These are phyloP conservation scores for Athene cunicularia DNA, from an alignment of 2,113 vertebrate species.

Conservation along the genomic window DNA sequence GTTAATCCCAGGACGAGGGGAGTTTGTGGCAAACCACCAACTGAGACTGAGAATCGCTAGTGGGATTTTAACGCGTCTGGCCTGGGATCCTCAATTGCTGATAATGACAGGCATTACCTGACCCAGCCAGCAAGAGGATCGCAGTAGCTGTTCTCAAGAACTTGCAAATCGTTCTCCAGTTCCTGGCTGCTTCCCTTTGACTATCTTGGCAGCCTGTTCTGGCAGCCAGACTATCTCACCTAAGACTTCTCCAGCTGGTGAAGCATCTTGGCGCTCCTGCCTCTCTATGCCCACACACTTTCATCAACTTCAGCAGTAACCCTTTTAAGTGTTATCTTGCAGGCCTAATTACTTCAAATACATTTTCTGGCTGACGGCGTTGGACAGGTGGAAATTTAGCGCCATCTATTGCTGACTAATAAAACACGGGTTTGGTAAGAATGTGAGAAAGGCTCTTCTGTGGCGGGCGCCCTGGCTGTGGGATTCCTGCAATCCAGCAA, in stretches of 20 bases:
- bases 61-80: background rate
- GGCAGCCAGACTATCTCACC: conserved; percentile 67
- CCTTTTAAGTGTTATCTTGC: conserved; percentile 66
- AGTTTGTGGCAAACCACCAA: background rate
- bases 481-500: background rate
- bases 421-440: background rate
- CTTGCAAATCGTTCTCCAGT: conserved; percentile 50
- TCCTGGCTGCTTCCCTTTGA: conserved; percentile 67
- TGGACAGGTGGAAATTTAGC: conserved; percentile 69
- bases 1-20: background rate
- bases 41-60: background rate
- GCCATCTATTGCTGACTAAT: conserved; percentile 77
- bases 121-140: conserved; percentile 49
- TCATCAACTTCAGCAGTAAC: conserved; percentile 66
- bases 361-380: background rate
- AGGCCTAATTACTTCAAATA: conserved; percentile 72
- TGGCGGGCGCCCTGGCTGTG: accelerated
- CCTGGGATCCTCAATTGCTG: background rate
- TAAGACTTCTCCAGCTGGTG: conserved; percentile 66
- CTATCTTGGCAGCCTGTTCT: conserved; percentile 69
- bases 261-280: conserved; percentile 64
- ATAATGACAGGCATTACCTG: conserved; percentile 56
- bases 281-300: conserved; percentile 52
- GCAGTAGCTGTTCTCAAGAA: conserved; percentile 47
- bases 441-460: background rate